A percentile compares a stretch with the other conserved stretches of the same genome.
Evolutionary conservation across 2,797 vertebrate species (phyloP).

Genomic region (Oreochromis grahami): DNA sequence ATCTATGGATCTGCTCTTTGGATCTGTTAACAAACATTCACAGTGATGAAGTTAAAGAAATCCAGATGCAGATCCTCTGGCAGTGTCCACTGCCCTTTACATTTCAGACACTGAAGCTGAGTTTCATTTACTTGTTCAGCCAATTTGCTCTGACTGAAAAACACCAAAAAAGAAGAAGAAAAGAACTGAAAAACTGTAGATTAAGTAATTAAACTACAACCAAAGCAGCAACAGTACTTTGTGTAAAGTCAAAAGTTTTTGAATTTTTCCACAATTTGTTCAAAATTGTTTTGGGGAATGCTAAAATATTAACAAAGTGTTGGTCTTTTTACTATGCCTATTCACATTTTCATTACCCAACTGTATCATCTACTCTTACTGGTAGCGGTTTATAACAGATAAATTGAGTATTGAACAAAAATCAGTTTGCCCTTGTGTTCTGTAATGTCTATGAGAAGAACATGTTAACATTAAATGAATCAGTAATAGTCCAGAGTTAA

Average conservation of each 20-base stretch:
- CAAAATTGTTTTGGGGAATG: not conserved
- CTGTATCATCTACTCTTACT: not conserved
- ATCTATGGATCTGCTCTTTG: not conserved
- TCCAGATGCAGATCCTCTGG: not conserved
- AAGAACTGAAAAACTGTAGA: not conserved
- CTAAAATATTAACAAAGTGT: not conserved
- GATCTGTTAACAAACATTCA: not conserved
- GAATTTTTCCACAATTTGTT: not conserved
- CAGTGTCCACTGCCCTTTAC: not conserved
- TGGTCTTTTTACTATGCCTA: not conserved
- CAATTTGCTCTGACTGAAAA: not conserved
- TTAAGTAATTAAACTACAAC: not conserved
- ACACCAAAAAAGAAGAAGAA: not conserved
- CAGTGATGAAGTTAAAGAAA: not conserved
- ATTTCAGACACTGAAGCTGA: not conserved
- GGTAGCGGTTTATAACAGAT: not conserved
- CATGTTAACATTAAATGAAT: not conserved
- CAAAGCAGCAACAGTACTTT: not conserved
- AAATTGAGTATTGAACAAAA: not conserved
- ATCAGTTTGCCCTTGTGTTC: not conserved
- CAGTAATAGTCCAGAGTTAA: not conserved
- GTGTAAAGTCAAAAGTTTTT: not conserved
- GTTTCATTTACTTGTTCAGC: not conserved
- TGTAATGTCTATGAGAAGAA: not conserved
- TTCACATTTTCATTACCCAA: not conserved